Conservation (phyloP, 2,113 vertebrate genomes). For the Cacatua alba region DNA sequence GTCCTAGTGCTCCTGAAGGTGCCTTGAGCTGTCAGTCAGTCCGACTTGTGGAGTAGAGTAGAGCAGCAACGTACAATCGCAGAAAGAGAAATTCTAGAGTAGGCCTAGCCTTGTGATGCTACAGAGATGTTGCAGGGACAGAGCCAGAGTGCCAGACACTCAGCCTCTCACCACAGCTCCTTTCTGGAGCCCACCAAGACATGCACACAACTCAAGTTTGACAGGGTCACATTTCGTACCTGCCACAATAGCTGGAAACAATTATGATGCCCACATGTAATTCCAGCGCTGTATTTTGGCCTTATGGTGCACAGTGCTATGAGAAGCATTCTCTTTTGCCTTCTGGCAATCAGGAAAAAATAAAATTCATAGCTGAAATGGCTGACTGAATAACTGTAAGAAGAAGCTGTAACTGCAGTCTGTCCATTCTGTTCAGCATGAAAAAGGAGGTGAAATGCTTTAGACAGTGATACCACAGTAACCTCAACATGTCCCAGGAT, state of each 20-base stretch:
- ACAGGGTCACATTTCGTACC: background rate
- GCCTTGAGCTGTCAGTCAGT: background rate
- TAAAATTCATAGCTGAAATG: background rate
- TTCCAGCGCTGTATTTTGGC: background rate
- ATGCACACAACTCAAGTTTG: background rate
- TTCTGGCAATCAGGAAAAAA: background rate
- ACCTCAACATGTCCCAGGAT: background rate
- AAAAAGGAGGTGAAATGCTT: background rate
- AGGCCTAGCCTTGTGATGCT: background rate
- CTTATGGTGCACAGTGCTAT: background rate
- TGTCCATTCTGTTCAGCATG: background rate
- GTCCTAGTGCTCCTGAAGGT: background rate
- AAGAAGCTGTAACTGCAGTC: background rate
- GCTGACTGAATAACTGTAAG: background rate
- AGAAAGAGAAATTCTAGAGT: background rate
- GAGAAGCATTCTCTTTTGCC: background rate
- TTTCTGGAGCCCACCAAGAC: background rate
- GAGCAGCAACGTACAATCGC: background rate
- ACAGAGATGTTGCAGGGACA: background rate
- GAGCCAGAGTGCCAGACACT: background rate
- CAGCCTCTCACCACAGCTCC: background rate
- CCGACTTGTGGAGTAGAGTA: background rate
- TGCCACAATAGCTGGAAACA: background rate
- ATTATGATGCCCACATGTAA: background rate
- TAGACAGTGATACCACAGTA: background rate